Base-by-base conservation (phyloP, 2,888 invertebrate genomes). In the Ophion slaviceki region DNA sequence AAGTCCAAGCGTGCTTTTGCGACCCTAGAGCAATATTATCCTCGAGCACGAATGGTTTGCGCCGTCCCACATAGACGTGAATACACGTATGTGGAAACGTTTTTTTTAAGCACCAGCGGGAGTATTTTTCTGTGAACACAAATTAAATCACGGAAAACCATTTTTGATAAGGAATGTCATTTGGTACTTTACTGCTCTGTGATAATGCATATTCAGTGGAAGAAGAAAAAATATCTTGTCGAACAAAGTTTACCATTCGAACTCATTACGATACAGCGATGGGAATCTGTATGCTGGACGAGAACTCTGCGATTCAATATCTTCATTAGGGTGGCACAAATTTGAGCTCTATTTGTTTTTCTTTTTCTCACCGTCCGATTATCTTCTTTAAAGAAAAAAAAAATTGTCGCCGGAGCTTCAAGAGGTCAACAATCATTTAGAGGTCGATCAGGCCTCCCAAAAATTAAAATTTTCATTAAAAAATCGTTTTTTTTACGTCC, bases 31-130 rank as follows among this genome's bases (percentile, higher is more conserved):
- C 74, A 68, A 83, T 80, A 86, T 86, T 83, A 83, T 86, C 83
- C 80, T 74, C 68, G 77, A 45, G 86, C 86, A 86, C 86, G 86
- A 83, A 80, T 83, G 68, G 57, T 47, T 47, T 47, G 14, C 78
- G 77, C 53, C 59, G 45, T 57, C 57, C 17, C 45, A 76, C 61
- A 79, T 62, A 68, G 17, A 71, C 79, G 66, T 57, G 57, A 66
- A 64, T 59, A 79, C 32, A 80, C 66, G 20, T 68, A 77, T 47
- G 40, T 80, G 45, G 62, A 40, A 70, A 76, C 64, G n/a, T 24
- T 59, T 76, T 71, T 75, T 84, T 80, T 76, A 36, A 68, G 76
- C 67, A 36, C 77, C 67, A 62, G 76, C 70, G 28, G 28, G 32
- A 70, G 68, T 14, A 40, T 24, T 32, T 24, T 24, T 17, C 24